phyloP scores from a whole-genome alignment of 2,797 vertebrate genomes.

The Falco concolor region DNA sequence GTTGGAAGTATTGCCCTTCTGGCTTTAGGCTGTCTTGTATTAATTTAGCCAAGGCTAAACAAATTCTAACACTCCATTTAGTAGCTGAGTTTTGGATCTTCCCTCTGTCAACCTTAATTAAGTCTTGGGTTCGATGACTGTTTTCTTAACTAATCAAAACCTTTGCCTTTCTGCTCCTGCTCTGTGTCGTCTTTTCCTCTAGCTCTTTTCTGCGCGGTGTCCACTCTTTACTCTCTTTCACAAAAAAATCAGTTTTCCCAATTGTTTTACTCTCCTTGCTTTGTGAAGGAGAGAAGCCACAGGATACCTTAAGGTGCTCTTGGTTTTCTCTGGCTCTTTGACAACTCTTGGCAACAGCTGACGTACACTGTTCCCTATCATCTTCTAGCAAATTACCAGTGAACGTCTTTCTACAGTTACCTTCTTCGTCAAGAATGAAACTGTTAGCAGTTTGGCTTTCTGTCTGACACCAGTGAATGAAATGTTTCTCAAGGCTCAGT shows the following conservation, averaged over 20 bases:
- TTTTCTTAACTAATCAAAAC: neutral
- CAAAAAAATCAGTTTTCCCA: neutral
- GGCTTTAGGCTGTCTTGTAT: neutral
- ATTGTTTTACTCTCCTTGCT: neutral
- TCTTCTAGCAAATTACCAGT: neutral
- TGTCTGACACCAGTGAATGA: neutral
- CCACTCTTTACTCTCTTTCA: neutral
- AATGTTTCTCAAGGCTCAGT: neutral
- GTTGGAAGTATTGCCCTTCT: neutral
- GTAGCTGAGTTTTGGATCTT: neutral
- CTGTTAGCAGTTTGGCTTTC: neutral
- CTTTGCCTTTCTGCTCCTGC: neutral
- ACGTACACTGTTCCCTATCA: neutral
- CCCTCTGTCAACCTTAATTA: neutral
- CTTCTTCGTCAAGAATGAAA: neutral
- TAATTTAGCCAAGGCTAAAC: neutral
- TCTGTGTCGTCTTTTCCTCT: neutral
- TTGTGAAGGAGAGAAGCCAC: neutral
- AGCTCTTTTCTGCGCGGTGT: neutral
- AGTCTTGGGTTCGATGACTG: neutral
- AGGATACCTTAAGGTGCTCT: fast-evolving
- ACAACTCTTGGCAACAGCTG: neutral
- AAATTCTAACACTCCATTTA: neutral
- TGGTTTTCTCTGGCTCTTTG: neutral
- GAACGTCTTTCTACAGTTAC: neutral